Percentiles rank a stretch among this genome's conserved stretches.
These are phyloP conservation scores for Tachystola acroxantha DNA, from an alignment of 2,888 invertebrate genomes.

Conservation along the genomic window DNA sequence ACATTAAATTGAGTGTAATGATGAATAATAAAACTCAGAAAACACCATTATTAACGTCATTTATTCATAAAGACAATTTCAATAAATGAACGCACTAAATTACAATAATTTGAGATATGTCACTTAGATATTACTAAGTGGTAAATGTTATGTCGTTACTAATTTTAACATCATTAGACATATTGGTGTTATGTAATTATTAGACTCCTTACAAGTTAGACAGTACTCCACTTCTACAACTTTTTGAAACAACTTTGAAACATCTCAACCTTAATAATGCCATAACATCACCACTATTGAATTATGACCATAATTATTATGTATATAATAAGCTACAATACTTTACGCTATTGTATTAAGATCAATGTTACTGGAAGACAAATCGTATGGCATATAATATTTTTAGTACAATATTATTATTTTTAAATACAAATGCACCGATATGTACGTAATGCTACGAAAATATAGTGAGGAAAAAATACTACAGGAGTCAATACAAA, in stretches of 20 bases:
- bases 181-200: slow-evolving; percentile 30
- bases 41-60: slow-evolving; percentile 59
- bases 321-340: slow-evolving; percentile 75
- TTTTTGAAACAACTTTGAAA: background rate
- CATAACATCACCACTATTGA: slow-evolving; percentile 53
- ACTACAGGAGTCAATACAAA: slow-evolving; percentile 65
- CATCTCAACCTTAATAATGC: slow-evolving; percentile 12
- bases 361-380: slow-evolving; percentile 78
- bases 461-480: slow-evolving; percentile 59
- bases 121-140: slow-evolving; percentile 64
- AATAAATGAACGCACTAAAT: slow-evolving; percentile 76
- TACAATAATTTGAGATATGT: slow-evolving; percentile 77
- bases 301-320: slow-evolving; percentile 37
- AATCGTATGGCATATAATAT: slow-evolving; percentile 78
- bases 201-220: slow-evolving; percentile 14
- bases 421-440: slow-evolving; percentile 69
- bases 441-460: slow-evolving; percentile 65
- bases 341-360: slow-evolving; percentile 73
- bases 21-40: too few relatives aligned
- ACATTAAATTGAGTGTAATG: too few relatives aligned
- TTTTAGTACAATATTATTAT: slow-evolving; percentile 51
- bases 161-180: slow-evolving; percentile 12
- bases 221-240: background rate
- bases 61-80: slow-evolving; percentile 77
- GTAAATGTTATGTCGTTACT: slow-evolving; percentile 46